phyloP scores from a whole-genome alignment of 2,797 vertebrate genomes.

The Acanthornis magna region DNA sequence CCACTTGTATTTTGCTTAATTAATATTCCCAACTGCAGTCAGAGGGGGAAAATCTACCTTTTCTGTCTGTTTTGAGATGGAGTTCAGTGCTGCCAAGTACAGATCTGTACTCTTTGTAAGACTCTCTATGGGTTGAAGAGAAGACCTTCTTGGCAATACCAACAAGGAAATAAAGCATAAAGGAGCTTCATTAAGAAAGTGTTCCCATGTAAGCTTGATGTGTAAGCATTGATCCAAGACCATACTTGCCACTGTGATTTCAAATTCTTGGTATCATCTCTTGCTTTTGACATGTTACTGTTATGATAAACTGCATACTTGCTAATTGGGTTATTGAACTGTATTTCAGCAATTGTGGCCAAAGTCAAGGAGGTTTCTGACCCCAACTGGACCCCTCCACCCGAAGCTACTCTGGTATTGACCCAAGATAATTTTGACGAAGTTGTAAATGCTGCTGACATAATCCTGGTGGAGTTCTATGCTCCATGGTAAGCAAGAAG shows the following conservation, averaged over 20 bases:
- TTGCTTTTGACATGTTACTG: not conserved
- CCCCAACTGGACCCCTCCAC: conserved; percentile 90
- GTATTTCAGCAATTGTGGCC: conserved; percentile 86
- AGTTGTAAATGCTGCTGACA: conserved; percentile 86
- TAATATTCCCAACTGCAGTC: not conserved
- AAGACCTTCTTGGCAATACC: not conserved
- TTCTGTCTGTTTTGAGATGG: not conserved
- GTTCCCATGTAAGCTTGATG: not conserved
- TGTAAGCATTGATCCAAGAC: not conserved
- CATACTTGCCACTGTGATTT: not conserved
- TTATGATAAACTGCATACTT: not conserved
- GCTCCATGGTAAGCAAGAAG: conserved; percentile 90
- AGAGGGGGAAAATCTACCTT: not conserved
- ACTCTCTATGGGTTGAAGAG: not conserved
- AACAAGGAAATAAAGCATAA: not conserved
- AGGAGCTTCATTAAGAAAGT: not conserved
- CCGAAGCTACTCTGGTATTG: conserved; percentile 89
- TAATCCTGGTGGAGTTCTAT: conserved; percentile 98
- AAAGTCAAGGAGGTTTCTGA: conserved; percentile 89
- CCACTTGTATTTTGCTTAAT: not conserved
- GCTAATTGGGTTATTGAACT: not conserved
- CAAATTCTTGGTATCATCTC: not conserved
- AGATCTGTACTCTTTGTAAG: not conserved
- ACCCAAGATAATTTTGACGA: conserved; percentile 93
- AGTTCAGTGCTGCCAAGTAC: not conserved